Conservation (phyloP, 2,888 invertebrate species). For the Teleiodes luculella region DNA sequence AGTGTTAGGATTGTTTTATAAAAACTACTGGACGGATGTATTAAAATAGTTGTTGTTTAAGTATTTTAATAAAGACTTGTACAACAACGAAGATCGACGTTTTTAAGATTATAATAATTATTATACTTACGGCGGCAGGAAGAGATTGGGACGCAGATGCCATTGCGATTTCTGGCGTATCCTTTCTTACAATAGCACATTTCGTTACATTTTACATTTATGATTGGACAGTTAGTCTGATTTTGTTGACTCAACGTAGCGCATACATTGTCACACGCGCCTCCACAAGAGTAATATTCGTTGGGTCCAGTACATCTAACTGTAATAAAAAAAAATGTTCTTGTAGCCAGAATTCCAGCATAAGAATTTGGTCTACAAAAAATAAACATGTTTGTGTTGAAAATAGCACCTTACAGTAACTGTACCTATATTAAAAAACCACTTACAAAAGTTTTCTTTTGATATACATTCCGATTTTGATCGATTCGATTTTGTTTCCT, state of each 20-base stretch:
- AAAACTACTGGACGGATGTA: too few relatives aligned
- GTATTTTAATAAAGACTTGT: too few relatives aligned
- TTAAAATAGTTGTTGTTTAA: too few relatives aligned
- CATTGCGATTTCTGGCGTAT: conserved; percentile 36
- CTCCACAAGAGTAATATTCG: conserved; percentile 41
- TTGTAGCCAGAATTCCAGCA: too few relatives aligned
- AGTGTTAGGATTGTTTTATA: too few relatives aligned
- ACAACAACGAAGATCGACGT: too few relatives aligned
- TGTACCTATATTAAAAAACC: too few relatives aligned
- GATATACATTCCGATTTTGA: conserved; percentile 10
- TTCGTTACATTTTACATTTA: conserved; percentile 36
- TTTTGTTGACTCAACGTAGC: conserved; percentile 34
- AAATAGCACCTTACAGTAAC: too few relatives aligned
- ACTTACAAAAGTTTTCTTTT: conserved; percentile 13
- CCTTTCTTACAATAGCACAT: conserved; percentile 47
- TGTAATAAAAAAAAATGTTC: conserved; percentile 19
- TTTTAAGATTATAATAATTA: background rate
- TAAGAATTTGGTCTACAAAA: too few relatives aligned
- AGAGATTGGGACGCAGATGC: conserved; percentile 29
- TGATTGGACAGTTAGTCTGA: conserved; percentile 40
- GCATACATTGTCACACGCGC: conserved; percentile 49
- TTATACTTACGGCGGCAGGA: conserved; percentile 21
- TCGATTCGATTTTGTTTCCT: conserved; percentile 1
- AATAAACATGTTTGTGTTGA: too few relatives aligned
- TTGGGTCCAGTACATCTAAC: conserved; percentile 35